Evolutionary conservation across 2,113 vertebrate species (phyloP), one percentile per base, ranked within the genome.

Genomic region (Psittacus erithacus): DNA sequence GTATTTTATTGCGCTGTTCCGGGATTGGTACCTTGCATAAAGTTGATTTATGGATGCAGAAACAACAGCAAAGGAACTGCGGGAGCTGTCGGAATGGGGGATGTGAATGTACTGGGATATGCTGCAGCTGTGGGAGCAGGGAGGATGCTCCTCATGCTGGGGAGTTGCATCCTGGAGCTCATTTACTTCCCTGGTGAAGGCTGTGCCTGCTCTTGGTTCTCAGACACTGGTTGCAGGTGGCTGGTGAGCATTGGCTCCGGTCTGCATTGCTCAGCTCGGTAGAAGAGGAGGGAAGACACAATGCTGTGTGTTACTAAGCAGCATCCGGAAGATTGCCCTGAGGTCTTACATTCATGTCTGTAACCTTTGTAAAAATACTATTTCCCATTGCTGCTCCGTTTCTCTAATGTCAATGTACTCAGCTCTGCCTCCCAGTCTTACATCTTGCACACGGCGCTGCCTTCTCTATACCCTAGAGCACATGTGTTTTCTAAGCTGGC

Each of bases 291-390:
- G 33, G 79, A 70, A 43, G 10, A 10, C 6, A 5, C 81, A 6
- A 29, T 35, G 60, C 67, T 19, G 1, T 2, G 0, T 29, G 0
- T 29, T 19, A 31, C 68, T 20, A 28, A 91, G 60, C 38, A 46
- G 88, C 71, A 67, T 62, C 95, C 92, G 43, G 82, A 87, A 89
- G 90, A 84, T n/a, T 88, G 76, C 92, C 95, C 82, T 78, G n/a
- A 82, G 95, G 83, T 73, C 86, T 92, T 79, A 81, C 67, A 43
- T 93, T 96, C 70, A n/a, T 95, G 65, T 95, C 91, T 84, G 84
- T 95, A 93, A 94, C 94, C 95, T 97, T 94, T 95, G 92, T 95
- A 82, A 95, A 97, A 97, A 83, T 83, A 91, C 50, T 80, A 88
- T 94, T 97, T 97, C 95, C 95, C 91, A 31, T 86, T 46, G 94